Evolutionary conservation across 2,797 vertebrate species (phyloP).

Genomic region (Gallinago stenura): DNA sequence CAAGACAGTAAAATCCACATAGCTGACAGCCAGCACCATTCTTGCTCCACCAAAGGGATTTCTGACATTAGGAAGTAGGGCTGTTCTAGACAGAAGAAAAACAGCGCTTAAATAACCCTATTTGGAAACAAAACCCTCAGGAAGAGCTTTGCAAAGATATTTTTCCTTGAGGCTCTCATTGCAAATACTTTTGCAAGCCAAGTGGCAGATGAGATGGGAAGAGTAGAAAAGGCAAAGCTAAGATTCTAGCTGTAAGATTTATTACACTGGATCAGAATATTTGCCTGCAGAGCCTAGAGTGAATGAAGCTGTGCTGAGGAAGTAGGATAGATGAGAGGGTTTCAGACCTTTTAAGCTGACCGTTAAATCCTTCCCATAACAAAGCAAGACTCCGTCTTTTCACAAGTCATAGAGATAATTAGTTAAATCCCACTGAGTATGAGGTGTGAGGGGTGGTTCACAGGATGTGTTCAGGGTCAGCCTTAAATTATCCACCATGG

Average conservation of each 20-base stretch:
- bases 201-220: neutral
- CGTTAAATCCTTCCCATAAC: constrained; percentile 5
- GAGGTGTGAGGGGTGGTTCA: neutral
- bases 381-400: neutral
- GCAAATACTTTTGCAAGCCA: neutral
- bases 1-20: constrained; percentile 31
- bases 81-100: constrained; percentile 1
- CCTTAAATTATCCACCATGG: neutral
- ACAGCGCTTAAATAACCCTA: neutral
- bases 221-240: neutral
- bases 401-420: constrained; percentile 2
- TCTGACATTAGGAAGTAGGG: constrained; percentile 19
- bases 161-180: neutral
- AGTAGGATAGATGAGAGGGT: neutral
- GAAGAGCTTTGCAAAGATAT: neutral
- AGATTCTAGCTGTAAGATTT: neutral
- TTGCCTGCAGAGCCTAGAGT: neutral
- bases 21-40: constrained; percentile 9
- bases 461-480: neutral
- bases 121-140: neutral
- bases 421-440: neutral
- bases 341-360: constrained; percentile 21
- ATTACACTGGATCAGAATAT: neutral
- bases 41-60: constrained; percentile 13
- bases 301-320: neutral